These are phyloP conservation scores for Luidia sarsii DNA, from an alignment of 53 echinoderm and acorn worm genomes.

Conservation along the genomic window DNA sequence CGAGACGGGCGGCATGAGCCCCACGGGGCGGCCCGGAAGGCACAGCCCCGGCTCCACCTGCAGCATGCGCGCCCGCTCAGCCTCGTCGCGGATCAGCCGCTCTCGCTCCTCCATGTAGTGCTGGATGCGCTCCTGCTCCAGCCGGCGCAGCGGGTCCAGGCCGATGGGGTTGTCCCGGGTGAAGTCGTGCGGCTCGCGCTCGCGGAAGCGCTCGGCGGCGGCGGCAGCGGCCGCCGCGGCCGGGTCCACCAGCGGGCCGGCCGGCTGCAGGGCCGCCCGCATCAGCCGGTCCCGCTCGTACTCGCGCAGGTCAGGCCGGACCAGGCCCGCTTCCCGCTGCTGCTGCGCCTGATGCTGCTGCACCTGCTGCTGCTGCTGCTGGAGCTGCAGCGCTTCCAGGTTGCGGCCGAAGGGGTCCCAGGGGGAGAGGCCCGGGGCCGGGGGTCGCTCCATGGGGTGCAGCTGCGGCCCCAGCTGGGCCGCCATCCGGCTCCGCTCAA, in stretches of 20 bases:
- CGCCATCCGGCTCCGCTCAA: constrained; percentile 79
- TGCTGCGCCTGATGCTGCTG: no score
- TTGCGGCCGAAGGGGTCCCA: constrained; percentile 82
- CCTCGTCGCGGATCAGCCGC: constrained; percentile 72
- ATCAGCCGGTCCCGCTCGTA: constrained; percentile 96
- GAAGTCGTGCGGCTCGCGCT: constrained; percentile 97
- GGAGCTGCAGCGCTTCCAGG: constrained; percentile 60
- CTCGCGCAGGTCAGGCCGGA: constrained; percentile 71
- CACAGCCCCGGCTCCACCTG: constrained; percentile 67
- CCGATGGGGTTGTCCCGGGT: constrained; percentile 93
- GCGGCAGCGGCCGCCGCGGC: no score
- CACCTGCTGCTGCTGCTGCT: constrained; percentile 62
- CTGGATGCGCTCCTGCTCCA: constrained; percentile 92
- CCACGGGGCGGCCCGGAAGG: constrained; percentile 46
- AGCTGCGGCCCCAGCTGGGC: constrained; percentile 65
- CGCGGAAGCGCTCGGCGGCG: constrained; percentile 93
- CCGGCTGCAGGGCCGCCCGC: constrained; percentile 78
- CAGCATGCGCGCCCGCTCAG: constrained; percentile 79
- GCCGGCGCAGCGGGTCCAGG: constrained; percentile 62
- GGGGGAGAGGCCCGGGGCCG: constrained; percentile 47
- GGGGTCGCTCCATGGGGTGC: constrained; percentile 75
- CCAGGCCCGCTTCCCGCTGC: constrained; percentile 67
- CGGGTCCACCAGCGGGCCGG: constrained; percentile 93
- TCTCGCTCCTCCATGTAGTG: constrained; percentile 90
- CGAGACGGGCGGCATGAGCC: constrained; percentile 56